Conservation (phyloP, 2,888 invertebrate genomes). For the Zaprionus obscuricornis region DNA sequence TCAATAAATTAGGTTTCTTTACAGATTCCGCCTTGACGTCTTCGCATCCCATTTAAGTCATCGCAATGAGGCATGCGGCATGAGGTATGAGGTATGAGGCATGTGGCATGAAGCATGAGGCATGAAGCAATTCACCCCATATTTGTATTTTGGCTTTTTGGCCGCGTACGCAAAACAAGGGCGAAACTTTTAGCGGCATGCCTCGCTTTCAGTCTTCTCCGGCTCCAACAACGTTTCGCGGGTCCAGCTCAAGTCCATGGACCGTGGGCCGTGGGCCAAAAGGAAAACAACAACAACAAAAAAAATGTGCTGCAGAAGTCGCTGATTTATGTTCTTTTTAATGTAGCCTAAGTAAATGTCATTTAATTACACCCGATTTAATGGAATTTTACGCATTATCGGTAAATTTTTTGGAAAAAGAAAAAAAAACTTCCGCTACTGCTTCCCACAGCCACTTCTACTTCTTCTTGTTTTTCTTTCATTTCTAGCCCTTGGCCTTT, state of each 20-base stretch:
- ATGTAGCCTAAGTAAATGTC: conserved; percentile 83
- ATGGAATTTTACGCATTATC: conserved; percentile 83
- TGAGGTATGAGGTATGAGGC: too few species aligned
- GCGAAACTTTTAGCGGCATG: conserved; percentile 53
- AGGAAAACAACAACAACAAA: neutral
- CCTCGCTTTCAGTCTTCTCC: neutral
- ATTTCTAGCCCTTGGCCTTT: conserved; percentile 40
- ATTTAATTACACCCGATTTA: conserved; percentile 83
- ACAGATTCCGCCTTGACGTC: conserved; percentile 64
- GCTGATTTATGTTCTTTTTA: conserved; percentile 83
- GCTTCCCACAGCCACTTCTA: too few species aligned
- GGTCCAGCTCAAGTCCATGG: conserved; percentile 26
- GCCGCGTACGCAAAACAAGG: conserved; percentile 64
- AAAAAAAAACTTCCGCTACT: neutral
- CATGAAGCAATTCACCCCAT: conserved; percentile 65
- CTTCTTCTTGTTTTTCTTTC: conserved; percentile 2
- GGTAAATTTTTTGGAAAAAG: conserved; percentile 57
- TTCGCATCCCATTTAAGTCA: conserved; percentile 53
- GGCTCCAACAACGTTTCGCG: conserved; percentile 7
- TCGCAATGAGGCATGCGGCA: conserved; percentile 29
- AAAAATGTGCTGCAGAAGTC: conserved; percentile 54
- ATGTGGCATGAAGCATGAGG: too few species aligned
- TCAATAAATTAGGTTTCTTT: conserved; percentile 83
- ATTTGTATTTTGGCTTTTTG: conserved; percentile 68
- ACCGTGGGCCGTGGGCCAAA: conserved; percentile 42